These are phyloP conservation scores for Ailuropoda melanoleuca DNA, from an alignment of 2,113 vertebrate species.

Conservation along the genomic window DNA sequence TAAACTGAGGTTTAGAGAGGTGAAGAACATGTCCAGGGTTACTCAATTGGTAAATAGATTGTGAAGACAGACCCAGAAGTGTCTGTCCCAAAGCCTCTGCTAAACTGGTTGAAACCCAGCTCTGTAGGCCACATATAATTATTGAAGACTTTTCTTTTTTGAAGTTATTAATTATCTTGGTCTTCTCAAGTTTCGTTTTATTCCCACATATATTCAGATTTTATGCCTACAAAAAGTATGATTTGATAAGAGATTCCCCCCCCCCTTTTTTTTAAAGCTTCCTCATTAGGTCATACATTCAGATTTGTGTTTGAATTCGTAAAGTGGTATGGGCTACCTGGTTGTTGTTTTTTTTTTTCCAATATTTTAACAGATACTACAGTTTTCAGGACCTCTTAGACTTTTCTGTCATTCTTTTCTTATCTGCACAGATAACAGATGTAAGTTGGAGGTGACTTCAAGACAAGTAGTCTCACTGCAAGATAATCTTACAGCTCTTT, in stretches of 20 bases:
- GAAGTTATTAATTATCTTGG: neutral
- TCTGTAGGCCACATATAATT: neutral
- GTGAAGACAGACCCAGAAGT: neutral
- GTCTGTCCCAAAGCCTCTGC: neutral
- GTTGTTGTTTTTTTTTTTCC: neutral
- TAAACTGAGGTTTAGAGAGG: neutral
- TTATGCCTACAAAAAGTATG: neutral
- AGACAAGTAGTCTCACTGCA: neutral
- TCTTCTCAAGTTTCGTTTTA: slow-evolving; percentile 16
- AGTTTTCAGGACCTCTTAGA: neutral
- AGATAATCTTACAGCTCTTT: neutral
- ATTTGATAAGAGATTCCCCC: neutral
- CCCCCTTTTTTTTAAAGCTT: neutral
- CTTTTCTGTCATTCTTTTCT: neutral
- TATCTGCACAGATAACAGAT: neutral
- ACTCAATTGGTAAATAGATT: neutral
- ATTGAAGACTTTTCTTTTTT: neutral
- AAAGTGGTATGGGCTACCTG: neutral
- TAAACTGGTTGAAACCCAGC: neutral
- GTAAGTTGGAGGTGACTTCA: neutral
- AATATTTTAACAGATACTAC: neutral
- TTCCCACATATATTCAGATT: neutral
- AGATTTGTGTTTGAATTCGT: neutral
- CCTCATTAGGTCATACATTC: neutral
- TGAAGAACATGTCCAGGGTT: neutral